phyloP scores from a whole-genome alignment of 2,113 vertebrate species.

The Halichoerus grypus region DNA sequence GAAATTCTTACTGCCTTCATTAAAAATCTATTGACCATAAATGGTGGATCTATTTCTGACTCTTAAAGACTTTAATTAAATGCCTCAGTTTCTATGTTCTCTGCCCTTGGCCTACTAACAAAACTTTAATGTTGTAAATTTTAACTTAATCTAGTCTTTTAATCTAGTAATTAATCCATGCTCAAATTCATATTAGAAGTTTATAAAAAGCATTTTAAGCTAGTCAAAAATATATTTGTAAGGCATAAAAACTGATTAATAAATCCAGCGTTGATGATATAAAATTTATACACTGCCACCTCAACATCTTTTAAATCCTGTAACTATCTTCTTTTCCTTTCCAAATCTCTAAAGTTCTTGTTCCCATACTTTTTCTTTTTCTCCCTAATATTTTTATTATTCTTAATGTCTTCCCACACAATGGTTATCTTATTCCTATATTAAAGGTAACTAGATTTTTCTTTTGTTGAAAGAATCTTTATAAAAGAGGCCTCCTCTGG shows the following conservation, averaged over 20 bases:
- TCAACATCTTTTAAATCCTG: not conserved
- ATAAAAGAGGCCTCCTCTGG: not conserved
- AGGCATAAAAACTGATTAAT: not conserved
- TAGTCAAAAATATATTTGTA: not conserved
- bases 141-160: not conserved
- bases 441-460: conserved; percentile 2
- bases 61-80: conserved; percentile 27
- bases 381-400: not conserved
- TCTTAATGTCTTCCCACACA: not conserved
- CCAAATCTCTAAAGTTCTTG: not conserved
- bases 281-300: not conserved
- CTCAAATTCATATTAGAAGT: not conserved
- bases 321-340: not conserved
- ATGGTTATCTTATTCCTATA: not conserved
- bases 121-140: not conserved
- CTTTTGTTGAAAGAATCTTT: not conserved
- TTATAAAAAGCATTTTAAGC: not conserved
- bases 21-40: not conserved
- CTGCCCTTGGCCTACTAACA: not conserved
- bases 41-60: not conserved
- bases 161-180: not conserved
- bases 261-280: not conserved
- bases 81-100: not conserved
- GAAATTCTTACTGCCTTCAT: not conserved
- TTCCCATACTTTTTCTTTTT: not conserved